phyloP scores from a whole-genome alignment of 2,113 vertebrate species.

The Picathartes gymnocephalus region DNA sequence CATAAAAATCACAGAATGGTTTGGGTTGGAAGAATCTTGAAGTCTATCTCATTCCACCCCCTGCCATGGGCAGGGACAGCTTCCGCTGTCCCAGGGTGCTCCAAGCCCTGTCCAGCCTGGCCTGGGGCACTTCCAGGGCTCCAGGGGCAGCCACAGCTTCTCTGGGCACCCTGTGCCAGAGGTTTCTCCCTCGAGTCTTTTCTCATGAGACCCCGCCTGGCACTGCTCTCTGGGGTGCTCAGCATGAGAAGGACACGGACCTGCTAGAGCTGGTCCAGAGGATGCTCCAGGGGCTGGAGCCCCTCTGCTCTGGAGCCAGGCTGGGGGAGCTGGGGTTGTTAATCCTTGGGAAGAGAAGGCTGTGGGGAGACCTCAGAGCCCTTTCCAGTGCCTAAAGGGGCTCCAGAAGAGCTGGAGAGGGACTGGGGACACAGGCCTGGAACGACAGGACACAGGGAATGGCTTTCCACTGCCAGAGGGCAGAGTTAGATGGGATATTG shows the following conservation, averaged over 20 bases:
- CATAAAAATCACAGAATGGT: too few relatives aligned
- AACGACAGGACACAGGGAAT: not conserved
- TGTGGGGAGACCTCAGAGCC: not conserved
- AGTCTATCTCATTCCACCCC: not conserved
- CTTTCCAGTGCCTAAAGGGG: not conserved
- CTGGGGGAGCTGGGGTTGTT: not conserved
- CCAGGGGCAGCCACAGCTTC: too few relatives aligned
- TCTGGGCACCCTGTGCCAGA: too few relatives aligned
- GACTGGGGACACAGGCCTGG: not conserved
- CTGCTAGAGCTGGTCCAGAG: not conserved
- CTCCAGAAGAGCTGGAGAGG: too few relatives aligned
- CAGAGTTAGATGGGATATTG: not conserved
- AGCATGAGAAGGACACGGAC: not conserved
- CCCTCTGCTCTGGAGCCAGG: not conserved
- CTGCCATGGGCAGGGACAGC: not conserved
- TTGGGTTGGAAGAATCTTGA: not conserved
- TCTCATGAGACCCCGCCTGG: not conserved
- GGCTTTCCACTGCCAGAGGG: not conserved
- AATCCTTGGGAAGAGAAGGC: not conserved
- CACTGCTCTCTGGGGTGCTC: not conserved
- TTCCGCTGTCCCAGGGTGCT: not conserved
- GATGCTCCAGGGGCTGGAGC: not conserved
- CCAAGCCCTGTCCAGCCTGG: rapidly evolving
- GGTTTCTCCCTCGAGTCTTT: not conserved
- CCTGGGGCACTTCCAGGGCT: too few relatives aligned